Evolutionary conservation across 2,797 vertebrate species (phyloP).

Genomic region (Lepilemur septentrionalis): DNA sequence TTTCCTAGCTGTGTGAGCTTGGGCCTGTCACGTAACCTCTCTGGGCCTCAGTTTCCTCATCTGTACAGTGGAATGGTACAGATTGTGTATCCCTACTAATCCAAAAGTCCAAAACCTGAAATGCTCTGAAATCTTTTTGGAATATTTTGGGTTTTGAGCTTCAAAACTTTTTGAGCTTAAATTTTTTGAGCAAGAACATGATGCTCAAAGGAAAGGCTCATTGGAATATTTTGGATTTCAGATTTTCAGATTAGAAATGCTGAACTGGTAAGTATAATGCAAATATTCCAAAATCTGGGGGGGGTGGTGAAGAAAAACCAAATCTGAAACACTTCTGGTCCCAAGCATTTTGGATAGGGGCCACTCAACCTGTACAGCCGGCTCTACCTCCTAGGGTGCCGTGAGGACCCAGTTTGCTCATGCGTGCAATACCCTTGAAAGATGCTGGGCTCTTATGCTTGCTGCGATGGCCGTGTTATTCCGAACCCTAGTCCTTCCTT

Average conservation of each 20-base stretch:
- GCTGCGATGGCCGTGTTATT: accelerated
- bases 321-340: background rate
- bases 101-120: background rate
- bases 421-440: background rate
- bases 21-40: background rate
- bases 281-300: background rate
- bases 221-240: background rate
- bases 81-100: background rate
- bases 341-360: background rate
- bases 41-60: background rate
- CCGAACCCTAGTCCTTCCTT: background rate
- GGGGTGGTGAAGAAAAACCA: accelerated
- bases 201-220: background rate
- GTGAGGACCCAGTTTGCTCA: background rate
- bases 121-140: background rate
- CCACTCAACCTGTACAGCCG: background rate
- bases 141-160: background rate
- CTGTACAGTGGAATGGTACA: background rate
- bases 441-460: background rate
- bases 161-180: background rate
- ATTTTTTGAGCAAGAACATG: background rate
- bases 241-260: background rate
- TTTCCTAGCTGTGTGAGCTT: background rate
- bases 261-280: background rate
- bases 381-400: background rate